Conservation (phyloP, 2,888 invertebrate species). For the Stegophylla sp. region DNA sequence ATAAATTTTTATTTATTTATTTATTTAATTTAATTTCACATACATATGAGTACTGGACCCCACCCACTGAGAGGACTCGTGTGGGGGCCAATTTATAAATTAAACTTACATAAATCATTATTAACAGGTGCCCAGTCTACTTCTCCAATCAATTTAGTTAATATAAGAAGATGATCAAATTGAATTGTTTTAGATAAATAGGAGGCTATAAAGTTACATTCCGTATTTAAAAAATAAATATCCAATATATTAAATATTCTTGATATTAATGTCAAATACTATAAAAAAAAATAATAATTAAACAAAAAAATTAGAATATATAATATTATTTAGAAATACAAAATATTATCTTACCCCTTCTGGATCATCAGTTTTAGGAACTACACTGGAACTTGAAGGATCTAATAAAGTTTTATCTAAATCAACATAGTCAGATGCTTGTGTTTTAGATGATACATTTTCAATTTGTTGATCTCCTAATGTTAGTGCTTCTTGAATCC, state of each 20-base stretch:
- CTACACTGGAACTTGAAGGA: slow-evolving; percentile 67
- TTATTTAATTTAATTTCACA: no score
- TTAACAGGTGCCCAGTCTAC: slow-evolving; percentile 48
- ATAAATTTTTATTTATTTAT: no score
- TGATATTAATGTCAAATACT: slow-evolving; percentile 46
- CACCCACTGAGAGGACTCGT: no score
- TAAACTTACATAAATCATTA: slow-evolving; percentile 40
- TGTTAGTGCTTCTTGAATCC: slow-evolving; percentile 93
- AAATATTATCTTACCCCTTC: slow-evolving; percentile 69
- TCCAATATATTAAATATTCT: slow-evolving; percentile 48
- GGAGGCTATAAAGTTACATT: not conserved
- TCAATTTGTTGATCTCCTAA: slow-evolving; percentile 70
- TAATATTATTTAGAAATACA: slow-evolving; percentile 21
- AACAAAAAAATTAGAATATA: not conserved
- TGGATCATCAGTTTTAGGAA: slow-evolving; percentile 81
- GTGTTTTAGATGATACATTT: slow-evolving; percentile 60
- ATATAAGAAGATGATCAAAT: slow-evolving; percentile 39
- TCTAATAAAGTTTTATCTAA: slow-evolving; percentile 58
- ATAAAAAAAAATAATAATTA: slow-evolving; percentile 17
- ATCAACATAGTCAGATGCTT: slow-evolving; percentile 68
- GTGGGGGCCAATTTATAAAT: no score
- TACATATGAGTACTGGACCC: no score
- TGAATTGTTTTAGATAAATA: slow-evolving; percentile 37
- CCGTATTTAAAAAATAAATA: slow-evolving; percentile 42
- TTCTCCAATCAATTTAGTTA: slow-evolving; percentile 39